Conservation (phyloP, 1,140 invertebrate species). For the Scaptomyza pallida region DNA sequence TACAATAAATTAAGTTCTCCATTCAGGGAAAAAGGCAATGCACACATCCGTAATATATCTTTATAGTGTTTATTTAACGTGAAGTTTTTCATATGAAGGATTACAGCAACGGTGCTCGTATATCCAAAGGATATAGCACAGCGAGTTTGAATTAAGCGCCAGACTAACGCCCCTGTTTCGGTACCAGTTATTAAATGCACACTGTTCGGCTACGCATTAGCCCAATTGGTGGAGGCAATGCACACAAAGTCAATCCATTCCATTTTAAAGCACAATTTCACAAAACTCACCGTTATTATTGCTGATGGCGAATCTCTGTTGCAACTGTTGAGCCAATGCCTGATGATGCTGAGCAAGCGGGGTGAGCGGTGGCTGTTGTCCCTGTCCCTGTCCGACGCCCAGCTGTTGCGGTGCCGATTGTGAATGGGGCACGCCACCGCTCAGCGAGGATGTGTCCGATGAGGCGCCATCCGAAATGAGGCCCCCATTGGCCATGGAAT, state of each 20-base stretch:
- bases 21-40: neutral
- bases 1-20: neutral
- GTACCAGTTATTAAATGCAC: too few relatives aligned
- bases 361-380: conserved; percentile 62
- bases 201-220: too few relatives aligned
- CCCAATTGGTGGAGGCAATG: neutral
- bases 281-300: conserved; percentile 82
- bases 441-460: conserved; percentile 83
- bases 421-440: conserved; percentile 78
- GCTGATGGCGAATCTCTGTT: conserved; percentile 84
- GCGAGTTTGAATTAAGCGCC: too few relatives aligned
- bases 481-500: conserved; percentile 72
- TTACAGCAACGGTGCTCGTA: too few relatives aligned
- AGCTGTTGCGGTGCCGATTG: conserved; percentile 79
- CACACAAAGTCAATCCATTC: neutral
- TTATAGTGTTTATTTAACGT: too few relatives aligned
- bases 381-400: conserved; percentile 65
- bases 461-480: conserved; percentile 76
- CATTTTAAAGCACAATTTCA: neutral
- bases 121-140: too few relatives aligned
- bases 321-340: conserved; percentile 82
- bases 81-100: too few relatives aligned
- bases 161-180: too few relatives aligned
- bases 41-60: too few relatives aligned
- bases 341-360: conserved; percentile 83